Percentiles rank a stretch among this genome's conserved stretches.
Evolutionary conservation across 1,140 invertebrate genomes (phyloP).

Genomic region (Procambarus clarkii): DNA sequence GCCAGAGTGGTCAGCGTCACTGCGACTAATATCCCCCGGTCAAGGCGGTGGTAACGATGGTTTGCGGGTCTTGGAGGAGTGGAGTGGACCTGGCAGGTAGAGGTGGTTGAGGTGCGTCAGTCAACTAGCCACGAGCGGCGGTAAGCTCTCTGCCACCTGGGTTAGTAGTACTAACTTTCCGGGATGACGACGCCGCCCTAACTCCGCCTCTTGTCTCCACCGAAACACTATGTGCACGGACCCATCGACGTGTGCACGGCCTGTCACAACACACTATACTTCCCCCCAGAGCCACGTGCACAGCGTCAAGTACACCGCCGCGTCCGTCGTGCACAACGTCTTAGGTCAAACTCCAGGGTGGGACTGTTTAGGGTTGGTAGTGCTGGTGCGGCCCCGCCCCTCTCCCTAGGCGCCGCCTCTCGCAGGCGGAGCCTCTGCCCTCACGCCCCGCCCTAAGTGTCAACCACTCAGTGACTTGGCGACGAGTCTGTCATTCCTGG

Average conservation of each 20-base stretch:
- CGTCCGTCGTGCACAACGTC: conserved; percentile 64
- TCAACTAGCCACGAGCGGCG: background rate
- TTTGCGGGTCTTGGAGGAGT: background rate
- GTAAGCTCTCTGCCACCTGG: background rate
- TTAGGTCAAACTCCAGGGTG: conserved; percentile 67
- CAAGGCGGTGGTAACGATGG: background rate
- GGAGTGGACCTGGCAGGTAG: background rate
- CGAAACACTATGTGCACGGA: conserved; percentile 44
- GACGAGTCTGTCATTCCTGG: background rate
- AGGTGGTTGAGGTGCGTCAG: background rate
- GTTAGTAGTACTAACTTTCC: background rate
- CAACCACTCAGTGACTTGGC: conserved; percentile 16
- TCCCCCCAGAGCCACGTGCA: conserved; percentile 55
- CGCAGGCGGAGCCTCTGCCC: conserved; percentile 25
- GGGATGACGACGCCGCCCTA: background rate
- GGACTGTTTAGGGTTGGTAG: conserved; percentile 61
- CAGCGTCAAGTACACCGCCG: conserved; percentile 54
- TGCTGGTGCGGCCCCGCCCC: conserved; percentile 27
- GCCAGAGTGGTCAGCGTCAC: background rate
- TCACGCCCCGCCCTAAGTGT: conserved; percentile 36
- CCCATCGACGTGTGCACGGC: conserved; percentile 46
- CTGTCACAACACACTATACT: conserved; percentile 41
- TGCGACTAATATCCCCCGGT: background rate
- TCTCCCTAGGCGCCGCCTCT: conserved; percentile 45
- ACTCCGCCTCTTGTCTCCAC: conserved; percentile 21